These are phyloP conservation scores for Euura saliciscinereae DNA, from an alignment of 1,140 invertebrate genomes.

Conservation along the genomic window DNA sequence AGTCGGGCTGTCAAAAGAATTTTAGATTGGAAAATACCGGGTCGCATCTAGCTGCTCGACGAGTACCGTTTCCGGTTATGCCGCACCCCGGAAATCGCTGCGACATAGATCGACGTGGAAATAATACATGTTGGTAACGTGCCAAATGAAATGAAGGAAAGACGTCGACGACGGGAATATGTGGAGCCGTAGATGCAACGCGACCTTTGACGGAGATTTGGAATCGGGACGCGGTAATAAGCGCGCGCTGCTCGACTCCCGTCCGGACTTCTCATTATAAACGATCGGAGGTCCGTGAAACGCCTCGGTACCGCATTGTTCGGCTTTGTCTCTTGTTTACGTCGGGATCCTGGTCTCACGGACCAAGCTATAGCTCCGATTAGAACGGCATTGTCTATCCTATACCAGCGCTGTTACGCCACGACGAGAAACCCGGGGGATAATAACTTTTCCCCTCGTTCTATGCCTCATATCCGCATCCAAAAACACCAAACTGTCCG, in stretches of 20 bases:
- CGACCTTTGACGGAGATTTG: neutral
- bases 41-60: too few relatives aligned
- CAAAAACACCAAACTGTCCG: neutral
- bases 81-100: too few relatives aligned
- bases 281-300: constrained; percentile 51
- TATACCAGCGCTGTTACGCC: constrained; percentile 39
- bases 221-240: neutral
- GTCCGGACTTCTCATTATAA: constrained; percentile 44
- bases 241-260: neutral
- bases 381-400: constrained; percentile 54
- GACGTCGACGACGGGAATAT: neutral
- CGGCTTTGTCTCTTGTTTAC: constrained; percentile 53
- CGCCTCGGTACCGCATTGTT: constrained; percentile 49
- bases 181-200: neutral
- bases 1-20: too few relatives aligned
- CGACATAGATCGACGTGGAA: too few relatives aligned
- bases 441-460: neutral
- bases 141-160: constrained; percentile 35
- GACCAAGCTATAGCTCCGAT: constrained; percentile 43
- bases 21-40: too few relatives aligned
- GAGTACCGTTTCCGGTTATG: too few relatives aligned
- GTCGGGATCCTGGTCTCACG: constrained; percentile 15
- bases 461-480: neutral
- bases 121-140: constrained; percentile 24
- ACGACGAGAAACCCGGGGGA: constrained; percentile 47